Evolutionary conservation across 2,797 vertebrate species (phyloP).

Genomic region (Melanotaenia parkinsoni): DNA sequence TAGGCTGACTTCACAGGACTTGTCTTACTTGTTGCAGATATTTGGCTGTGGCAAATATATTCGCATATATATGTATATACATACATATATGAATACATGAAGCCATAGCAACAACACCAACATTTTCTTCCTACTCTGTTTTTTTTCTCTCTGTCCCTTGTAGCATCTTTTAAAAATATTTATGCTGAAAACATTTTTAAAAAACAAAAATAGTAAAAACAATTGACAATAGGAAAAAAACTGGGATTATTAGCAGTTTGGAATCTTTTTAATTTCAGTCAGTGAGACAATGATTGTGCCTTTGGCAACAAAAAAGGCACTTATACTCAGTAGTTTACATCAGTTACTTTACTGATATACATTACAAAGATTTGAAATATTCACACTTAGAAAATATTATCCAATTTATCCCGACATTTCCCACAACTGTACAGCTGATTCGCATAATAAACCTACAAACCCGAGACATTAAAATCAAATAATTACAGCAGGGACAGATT

Average conservation of each 20-base stretch:
- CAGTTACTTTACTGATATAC: constrained; percentile 86
- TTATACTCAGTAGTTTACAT: constrained; percentile 58
- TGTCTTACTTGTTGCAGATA: no score
- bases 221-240: neutral
- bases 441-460: constrained; percentile 83
- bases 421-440: constrained; percentile 83
- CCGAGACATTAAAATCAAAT: constrained; percentile 86
- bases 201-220: neutral
- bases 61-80: no score
- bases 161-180: no score
- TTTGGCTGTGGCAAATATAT: no score
- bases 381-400: constrained; percentile 93
- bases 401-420: constrained; percentile 82
- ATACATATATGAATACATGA: no score
- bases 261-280: constrained; percentile 13
- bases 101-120: no score
- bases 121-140: no score
- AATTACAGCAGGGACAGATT: constrained; percentile 80
- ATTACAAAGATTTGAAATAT: constrained; percentile 94
- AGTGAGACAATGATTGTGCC: constrained; percentile 1
- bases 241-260: constrained; percentile 1
- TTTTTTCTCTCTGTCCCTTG: no score
- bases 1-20: no score
- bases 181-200: no score
- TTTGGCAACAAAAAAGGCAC: constrained; percentile 44